Base-by-base conservation (phyloP, 2,797 vertebrate genomes). In the Gila robusta region DNA sequence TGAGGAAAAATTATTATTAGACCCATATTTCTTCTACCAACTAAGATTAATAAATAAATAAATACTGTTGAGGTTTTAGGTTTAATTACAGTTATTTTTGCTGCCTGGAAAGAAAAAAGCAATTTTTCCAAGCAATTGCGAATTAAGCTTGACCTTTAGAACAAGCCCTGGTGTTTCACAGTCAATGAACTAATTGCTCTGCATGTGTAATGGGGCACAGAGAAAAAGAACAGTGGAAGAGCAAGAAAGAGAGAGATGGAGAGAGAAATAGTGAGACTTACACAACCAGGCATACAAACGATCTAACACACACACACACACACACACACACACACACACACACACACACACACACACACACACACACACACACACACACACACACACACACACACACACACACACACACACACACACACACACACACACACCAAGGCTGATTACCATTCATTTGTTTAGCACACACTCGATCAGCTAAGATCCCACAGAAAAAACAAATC, bases 91-190 rank as follows among this genome's bases (percentile, higher is more conserved):
- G 86, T 86, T 83, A 78, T 86, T 90, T 88, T 89, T 72, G 76
- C 69, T 41, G 62, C 81, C 79, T 87, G 69, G 59, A 74, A 74
- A 74, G 64, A 85, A 85, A 77, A 86, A 82, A 84, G 44, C 49
- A 16, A 76, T 84, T 77, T 64, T 79, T 88, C 19, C 21, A 52
- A 72, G 85, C 86, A 86, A 88, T 89, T 87, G 89, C 82, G 74
- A 89, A 81, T 86, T 49, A 90, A 86, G 47, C 72, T 39, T 90
- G 90, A 90, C 91, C 89, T 91, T 91, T 90, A 81, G 56, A 87
- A 56, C 16, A 47, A 84, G 80, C 66, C 72, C 72, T 67, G 73
- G 86, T 86, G 86, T 87, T 90, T 82, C 88, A 82, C 79, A 84
- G 82, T 77, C 89, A 82, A 81, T 86, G 78, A 89, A 86, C 88